Evolutionary conservation across 2,797 vertebrate genomes (phyloP).

Genomic region (Rhincodon typus): DNA sequence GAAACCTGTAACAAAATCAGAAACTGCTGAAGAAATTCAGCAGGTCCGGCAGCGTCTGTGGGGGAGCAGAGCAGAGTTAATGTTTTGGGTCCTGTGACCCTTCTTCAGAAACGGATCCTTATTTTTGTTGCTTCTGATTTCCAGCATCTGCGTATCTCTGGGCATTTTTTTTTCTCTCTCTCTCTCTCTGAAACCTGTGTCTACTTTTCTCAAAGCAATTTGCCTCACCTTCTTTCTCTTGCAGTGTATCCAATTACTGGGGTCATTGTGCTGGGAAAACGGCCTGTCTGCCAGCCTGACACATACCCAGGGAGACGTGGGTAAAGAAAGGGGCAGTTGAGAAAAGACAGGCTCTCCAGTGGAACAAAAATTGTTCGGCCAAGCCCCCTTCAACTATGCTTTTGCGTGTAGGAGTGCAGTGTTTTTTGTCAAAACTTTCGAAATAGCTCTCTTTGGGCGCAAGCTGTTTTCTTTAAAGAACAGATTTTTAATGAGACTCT

Average conservation of each 20-base stretch:
- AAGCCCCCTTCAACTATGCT: background rate
- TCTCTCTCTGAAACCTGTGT: background rate
- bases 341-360: background rate
- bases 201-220: background rate
- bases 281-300: constrained; percentile 11
- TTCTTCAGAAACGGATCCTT: too few species aligned
- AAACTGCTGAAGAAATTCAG: too few species aligned
- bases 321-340: constrained; percentile 9
- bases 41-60: too few species aligned
- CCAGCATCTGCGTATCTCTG: too few species aligned
- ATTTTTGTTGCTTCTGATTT: too few species aligned
- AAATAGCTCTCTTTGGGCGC: background rate
- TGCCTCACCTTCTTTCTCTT: constrained; percentile 33
- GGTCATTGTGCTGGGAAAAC: background rate
- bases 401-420: background rate
- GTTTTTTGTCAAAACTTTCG: constrained; percentile 26
- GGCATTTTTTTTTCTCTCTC: too few species aligned
- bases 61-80: too few species aligned
- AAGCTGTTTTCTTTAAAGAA: background rate
- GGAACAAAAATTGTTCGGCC: background rate
- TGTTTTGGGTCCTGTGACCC: too few species aligned
- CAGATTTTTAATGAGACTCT: constrained; percentile 28
- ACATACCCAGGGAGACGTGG: constrained; percentile 17
- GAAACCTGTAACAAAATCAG: background rate
- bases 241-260: constrained; percentile 38